Percentiles rank a stretch among this genome's conserved stretches.
These are phyloP conservation scores for Cydia amplana DNA, from an alignment of 1,140 invertebrate genomes.

Conservation along the genomic window DNA sequence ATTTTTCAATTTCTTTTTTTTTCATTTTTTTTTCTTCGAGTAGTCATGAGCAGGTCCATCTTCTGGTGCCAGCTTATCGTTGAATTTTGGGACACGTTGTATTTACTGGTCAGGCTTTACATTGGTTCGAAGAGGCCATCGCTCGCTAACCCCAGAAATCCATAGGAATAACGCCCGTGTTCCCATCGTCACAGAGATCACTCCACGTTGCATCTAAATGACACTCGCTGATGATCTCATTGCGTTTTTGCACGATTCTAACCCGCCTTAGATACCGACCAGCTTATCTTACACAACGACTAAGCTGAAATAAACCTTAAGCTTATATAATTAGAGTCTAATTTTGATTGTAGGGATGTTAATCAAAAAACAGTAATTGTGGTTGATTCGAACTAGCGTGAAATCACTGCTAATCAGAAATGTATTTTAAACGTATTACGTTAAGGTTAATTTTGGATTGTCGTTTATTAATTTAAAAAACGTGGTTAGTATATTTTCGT, in stretches of 20 bases:
- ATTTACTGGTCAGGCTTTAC: too few relatives aligned
- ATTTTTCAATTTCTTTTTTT: too few relatives aligned
- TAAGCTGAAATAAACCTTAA: neutral
- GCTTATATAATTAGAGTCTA: neutral
- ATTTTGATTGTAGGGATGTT: neutral
- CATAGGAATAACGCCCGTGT: too few relatives aligned
- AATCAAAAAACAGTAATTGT: neutral
- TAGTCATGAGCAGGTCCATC: too few relatives aligned
- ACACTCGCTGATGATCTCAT: slow-evolving; percentile 59
- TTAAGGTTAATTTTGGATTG: neutral
- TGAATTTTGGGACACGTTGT: too few relatives aligned
- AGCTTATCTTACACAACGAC: slow-evolving; percentile 31
- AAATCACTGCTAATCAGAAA: neutral
- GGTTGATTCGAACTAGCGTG: neutral
- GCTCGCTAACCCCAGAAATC: too few relatives aligned
- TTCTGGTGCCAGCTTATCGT: too few relatives aligned
- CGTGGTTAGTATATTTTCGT: neutral
- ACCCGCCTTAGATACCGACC: slow-evolving; percentile 37
- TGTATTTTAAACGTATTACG: neutral
- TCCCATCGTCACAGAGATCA: slow-evolving; percentile 38
- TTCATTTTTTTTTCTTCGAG: too few relatives aligned
- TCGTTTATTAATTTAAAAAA: neutral
- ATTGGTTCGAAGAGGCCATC: too few relatives aligned
- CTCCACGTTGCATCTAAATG: slow-evolving; percentile 50
- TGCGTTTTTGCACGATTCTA: slow-evolving; percentile 62